Percentiles rank a stretch among this genome's conserved stretches.
phyloP scores from a whole-genome alignment of 2,113 vertebrate species.

The Lanius collurio region DNA sequence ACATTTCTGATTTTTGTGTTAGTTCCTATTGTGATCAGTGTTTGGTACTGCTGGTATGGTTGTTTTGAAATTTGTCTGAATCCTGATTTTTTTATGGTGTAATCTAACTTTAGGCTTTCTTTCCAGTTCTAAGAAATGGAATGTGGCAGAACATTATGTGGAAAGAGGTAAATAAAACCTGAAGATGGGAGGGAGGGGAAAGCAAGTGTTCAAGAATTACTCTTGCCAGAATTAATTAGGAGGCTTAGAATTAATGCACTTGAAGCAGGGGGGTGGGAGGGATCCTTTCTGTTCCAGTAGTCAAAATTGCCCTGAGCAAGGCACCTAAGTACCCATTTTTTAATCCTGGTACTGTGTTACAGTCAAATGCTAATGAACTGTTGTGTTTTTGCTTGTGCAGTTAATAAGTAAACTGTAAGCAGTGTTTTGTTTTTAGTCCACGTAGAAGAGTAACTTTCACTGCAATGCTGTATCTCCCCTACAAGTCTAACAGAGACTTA shows the following conservation, averaged over 20 bases:
- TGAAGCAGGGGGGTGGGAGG: neutral
- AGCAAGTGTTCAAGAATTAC: neutral
- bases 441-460: constrained; percentile 33
- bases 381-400: neutral
- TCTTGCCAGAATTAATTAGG: neutral
- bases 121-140: constrained; percentile 91
- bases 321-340: neutral
- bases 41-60: neutral
- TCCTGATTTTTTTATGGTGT: neutral
- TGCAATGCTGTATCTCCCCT: neutral
- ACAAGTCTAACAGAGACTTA: neutral
- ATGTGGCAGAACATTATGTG: constrained; percentile 95
- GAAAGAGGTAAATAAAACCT: constrained; percentile 87
- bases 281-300: neutral
- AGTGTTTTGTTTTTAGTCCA: neutral
- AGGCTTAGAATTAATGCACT: neutral
- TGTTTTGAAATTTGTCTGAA: neutral
- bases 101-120: constrained; percentile 40
- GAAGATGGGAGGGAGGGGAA: neutral
- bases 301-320: neutral
- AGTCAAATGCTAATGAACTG: neutral
- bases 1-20: neutral
- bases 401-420: neutral
- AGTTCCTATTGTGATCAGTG: neutral
- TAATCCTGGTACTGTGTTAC: neutral